phyloP scores from a whole-genome alignment of 2,888 invertebrate species.

The Drosophila testacea region DNA sequence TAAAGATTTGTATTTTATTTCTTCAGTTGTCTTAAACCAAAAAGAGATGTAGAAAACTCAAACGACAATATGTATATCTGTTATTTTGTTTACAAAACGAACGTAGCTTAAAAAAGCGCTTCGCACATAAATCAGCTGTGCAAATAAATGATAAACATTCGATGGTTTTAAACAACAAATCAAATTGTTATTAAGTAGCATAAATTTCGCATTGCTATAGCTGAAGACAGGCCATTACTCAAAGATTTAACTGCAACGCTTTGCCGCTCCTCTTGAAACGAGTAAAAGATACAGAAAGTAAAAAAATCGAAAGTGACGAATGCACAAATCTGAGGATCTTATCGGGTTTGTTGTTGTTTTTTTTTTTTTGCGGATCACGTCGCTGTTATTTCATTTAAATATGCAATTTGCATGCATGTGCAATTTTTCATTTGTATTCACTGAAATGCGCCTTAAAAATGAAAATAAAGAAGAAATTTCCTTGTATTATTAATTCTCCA shows the following conservation, averaged over 20 bases:
- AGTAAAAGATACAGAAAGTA: slow-evolving; percentile 11
- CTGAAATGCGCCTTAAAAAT: slow-evolving; percentile 23
- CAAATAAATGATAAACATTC: slow-evolving; percentile 46
- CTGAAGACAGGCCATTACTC: slow-evolving; percentile 44
- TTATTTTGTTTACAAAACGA: background rate
- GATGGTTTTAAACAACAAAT: slow-evolving; percentile 49
- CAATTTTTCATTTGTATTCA: slow-evolving; percentile 62
- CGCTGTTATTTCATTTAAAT: slow-evolving; percentile 57
- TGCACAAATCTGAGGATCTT: slow-evolving; percentile 28
- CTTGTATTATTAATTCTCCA: slow-evolving; percentile 27
- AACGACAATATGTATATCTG: no score
- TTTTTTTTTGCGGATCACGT: slow-evolving; percentile 44
- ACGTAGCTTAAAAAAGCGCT: slow-evolving; percentile 8
- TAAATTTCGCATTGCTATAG: slow-evolving; percentile 41
- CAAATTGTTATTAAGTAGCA: slow-evolving; percentile 53
- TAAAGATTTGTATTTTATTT: no score
- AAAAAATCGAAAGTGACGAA: slow-evolving; percentile 52
- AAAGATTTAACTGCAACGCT: slow-evolving; percentile 32
- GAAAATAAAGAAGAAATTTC: slow-evolving; percentile 30
- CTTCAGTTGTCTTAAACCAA: background rate
- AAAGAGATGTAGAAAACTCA: background rate
- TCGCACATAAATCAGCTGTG: slow-evolving; percentile 47
- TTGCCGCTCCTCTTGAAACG: slow-evolving; percentile 14
- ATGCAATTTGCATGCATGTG: slow-evolving; percentile 68
- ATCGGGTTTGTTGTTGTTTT: slow-evolving; percentile 29